Base-by-base conservation (phyloP, 92 coral and sea anemone genomes). In the Palythoa heliodiscus region DNA sequence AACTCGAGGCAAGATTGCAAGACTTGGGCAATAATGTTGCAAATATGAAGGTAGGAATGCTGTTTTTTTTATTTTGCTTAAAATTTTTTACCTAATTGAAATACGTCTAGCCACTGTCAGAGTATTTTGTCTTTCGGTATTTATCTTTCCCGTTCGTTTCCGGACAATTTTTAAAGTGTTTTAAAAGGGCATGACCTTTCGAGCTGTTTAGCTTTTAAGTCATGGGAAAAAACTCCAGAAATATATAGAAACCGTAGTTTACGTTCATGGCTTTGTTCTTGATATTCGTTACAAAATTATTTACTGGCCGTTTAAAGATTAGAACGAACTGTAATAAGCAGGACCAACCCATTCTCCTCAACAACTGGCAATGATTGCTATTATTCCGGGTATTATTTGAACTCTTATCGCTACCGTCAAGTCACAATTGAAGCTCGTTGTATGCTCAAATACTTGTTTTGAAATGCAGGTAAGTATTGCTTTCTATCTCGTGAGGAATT, bases 1-100 rank as follows among this genome's bases (percentile, higher is more conserved):
- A 89, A 86, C 93, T 94, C 48, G 98, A 94, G 77, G 92, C 93
- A 63, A 92, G 89, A 53, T 86, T 94, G 53, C 91, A 91, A 16
- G 85, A 93, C 47, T 90, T 94, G 58, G 93, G 90, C 35, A 91
- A 82, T 58, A 89, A 81, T 22, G 55, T 11, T 57, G 47, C 86
- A 7, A 11, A 75, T 35, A 40, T 40, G 16, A 81, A 80, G 89
- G 89, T 87, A 35, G 50, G 89, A 50, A 52, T 37, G 38, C 55
- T 64, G 71, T 23, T 48, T 61, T 19, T n/a, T 53, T 7, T 24
- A 52, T 25, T 24, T 64, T 50, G 66, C 19, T 19, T 19, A 23
- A 19, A 9, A 23, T 35, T 12, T 25, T 80, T 66, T 48, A 38
- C 58, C 43, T 80, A 54, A 38, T 35, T 64, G 73, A 15, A 19